Base-by-base conservation (phyloP, 2,797 vertebrate genomes). In the Eurystomus glaucurus region DNA sequence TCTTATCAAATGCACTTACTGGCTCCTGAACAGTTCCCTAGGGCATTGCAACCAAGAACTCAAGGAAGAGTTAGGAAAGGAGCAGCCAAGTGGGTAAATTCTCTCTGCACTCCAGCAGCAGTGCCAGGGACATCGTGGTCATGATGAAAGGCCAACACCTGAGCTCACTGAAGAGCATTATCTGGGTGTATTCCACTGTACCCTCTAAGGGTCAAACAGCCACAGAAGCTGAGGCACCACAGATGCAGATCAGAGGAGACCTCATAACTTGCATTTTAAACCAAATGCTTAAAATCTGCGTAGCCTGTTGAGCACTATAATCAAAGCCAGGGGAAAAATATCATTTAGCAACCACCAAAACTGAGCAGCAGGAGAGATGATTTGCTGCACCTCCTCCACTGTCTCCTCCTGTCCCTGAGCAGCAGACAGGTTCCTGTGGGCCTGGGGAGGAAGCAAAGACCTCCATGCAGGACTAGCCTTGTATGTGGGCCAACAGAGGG, bases 401-500 rank as follows among this genome's bases (percentile, higher is more conserved):
- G 60, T 77, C 20, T 4, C 12, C 16, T 86, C 19, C 28, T n/a
- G 19, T 19, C 35, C 26, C 43, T 29, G 11, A 35, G 37, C 41
- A 74, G 29, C 1, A 2, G 26, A 14, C 9, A 43, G 20, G 41
- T 21, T 26, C 26, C 45, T 43, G 17, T 18, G 23, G 8, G 6
- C n/a, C 19, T 31, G 13, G 25, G 11, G 15, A 75, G 28, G 13
- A 69, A 26, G 28, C 17, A 64, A 68, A 83, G 9, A 18, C 39
- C 35, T 48, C 41, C 6, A 6, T 7, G 2, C 14, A 35, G 35
- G 17, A 3, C 12, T 33, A 81, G 35, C 6, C 19, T 22, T 15
- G 14, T 16, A 9, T 9, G 1, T 1, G 31, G 50, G 31, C 20
- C 22, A 52, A 28, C 11, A 62, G 41, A 1, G 2, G 28, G 35